Percentiles rank a stretch among this genome's conserved stretches.
phyloP scores from a whole-genome alignment of 2,888 invertebrate species.

The Eristalis intricaria region DNA sequence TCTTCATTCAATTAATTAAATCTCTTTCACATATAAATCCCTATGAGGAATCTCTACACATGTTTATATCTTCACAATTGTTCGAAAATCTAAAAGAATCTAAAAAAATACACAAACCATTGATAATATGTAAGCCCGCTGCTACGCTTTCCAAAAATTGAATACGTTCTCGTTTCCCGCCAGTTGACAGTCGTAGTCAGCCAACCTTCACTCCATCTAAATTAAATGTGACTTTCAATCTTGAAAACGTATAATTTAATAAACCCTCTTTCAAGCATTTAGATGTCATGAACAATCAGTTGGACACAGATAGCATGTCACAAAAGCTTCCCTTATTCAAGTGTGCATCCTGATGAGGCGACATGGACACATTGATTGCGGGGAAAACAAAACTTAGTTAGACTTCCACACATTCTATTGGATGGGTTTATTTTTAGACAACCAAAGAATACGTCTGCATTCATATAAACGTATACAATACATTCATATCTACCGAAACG shows the following conservation, averaged over 20 bases:
- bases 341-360: slow-evolving; percentile 30
- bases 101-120: neutral
- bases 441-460: neutral
- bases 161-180: slow-evolving; percentile 15
- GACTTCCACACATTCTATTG: slow-evolving; percentile 39
- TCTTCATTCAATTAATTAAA: no score
- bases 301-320: slow-evolving; percentile 63
- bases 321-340: slow-evolving; percentile 40
- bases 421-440: slow-evolving; percentile 61
- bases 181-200: slow-evolving; percentile 32
- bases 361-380: slow-evolving; percentile 28
- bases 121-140: neutral
- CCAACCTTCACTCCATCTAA: slow-evolving; percentile 5
- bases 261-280: slow-evolving; percentile 38
- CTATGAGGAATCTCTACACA: no score
- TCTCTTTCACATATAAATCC: no score
- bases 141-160: slow-evolving; percentile 25
- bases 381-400: slow-evolving; percentile 32
- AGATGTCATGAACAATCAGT: slow-evolving; percentile 57
- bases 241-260: slow-evolving; percentile 59
- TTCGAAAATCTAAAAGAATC: slow-evolving; percentile 38
- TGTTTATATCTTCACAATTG: no score
- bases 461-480: neutral
- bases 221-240: slow-evolving; percentile 57
- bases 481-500: slow-evolving; percentile 18